Conservation (phyloP, 2,888 invertebrate species). For the Oscheius sp. region DNA sequence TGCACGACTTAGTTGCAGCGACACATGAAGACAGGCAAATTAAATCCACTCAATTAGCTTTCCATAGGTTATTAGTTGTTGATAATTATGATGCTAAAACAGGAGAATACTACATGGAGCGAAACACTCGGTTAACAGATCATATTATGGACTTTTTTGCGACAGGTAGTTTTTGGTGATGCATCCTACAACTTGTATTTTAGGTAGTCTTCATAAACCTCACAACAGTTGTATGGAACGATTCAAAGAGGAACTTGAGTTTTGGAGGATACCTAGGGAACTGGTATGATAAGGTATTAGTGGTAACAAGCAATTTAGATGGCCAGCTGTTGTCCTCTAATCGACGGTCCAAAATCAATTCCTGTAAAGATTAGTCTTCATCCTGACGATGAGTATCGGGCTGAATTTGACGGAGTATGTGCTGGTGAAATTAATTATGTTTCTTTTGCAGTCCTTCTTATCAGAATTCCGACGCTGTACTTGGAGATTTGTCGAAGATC, state of each 20-base stretch:
- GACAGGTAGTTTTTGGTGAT: slow-evolving; percentile 47
- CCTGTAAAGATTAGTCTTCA: slow-evolving; percentile 29
- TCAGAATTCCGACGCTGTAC: slow-evolving; percentile 50
- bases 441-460: slow-evolving; percentile 36
- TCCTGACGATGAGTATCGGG: slow-evolving; percentile 50
- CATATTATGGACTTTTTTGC: slow-evolving; percentile 67
- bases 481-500: slow-evolving; percentile 67
- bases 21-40: slow-evolving; percentile 48
- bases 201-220: slow-evolving; percentile 53
- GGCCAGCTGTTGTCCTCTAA: slow-evolving; percentile 60
- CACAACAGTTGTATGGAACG: slow-evolving; percentile 62
- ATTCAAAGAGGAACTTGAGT: slow-evolving; percentile 66
- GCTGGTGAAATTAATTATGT: background rate
- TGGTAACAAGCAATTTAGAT: slow-evolving; percentile 39
- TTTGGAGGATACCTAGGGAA: slow-evolving; percentile 61
- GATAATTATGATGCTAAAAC: slow-evolving; percentile 59
- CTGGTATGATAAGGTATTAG: slow-evolving; percentile 39
- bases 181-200: background rate
- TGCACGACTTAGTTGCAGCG: slow-evolving; percentile 51
- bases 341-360: slow-evolving; percentile 34
- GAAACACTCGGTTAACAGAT: slow-evolving; percentile 62
- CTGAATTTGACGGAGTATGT: slow-evolving; percentile 62
- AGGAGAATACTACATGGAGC: slow-evolving; percentile 67
- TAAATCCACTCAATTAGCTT: background rate
- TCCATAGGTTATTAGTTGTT: slow-evolving; percentile 44